Evolutionary conservation across 2,113 vertebrate genomes (phyloP).

Genomic region (Sebastes schlegelii): DNA sequence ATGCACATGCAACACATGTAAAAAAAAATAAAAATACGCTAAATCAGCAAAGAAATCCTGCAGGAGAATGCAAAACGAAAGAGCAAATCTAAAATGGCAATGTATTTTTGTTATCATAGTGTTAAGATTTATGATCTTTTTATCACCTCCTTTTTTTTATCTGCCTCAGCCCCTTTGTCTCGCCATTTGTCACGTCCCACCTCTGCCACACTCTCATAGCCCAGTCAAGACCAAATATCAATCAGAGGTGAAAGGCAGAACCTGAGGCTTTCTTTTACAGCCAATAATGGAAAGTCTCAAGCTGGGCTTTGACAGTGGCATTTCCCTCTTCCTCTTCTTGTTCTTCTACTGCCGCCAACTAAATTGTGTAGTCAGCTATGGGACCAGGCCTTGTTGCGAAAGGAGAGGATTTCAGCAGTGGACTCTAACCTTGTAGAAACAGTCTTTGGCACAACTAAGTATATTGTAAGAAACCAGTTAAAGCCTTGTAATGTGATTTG

Average conservation of each 20-base stretch:
- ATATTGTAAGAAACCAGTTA: neutral
- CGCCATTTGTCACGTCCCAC: slow-evolving; percentile 19
- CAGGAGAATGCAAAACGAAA: neutral
- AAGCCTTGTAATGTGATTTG: neutral
- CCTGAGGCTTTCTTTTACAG: slow-evolving; percentile 40
- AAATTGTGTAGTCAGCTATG: neutral
- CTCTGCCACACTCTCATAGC: slow-evolving; percentile 14
- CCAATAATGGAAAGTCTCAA: slow-evolving; percentile 37
- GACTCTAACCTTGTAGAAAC: neutral
- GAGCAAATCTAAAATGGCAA: neutral
- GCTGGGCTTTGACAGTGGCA: neutral
- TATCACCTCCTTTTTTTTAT: slow-evolving; percentile 18
- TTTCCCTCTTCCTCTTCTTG: neutral
- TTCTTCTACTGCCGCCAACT: neutral
- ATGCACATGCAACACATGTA: neutral
- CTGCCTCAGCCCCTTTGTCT: neutral
- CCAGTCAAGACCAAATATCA: slow-evolving; percentile 40
- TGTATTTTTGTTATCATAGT: slow-evolving; percentile 9
- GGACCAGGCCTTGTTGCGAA: neutral
- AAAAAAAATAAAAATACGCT: neutral
- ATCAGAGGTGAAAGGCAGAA: slow-evolving; percentile 37
- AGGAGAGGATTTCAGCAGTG: no score
- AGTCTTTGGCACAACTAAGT: neutral
- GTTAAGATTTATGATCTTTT: slow-evolving; percentile 34
- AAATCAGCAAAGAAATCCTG: neutral